Percentiles rank a stretch among this genome's conserved stretches.
These are phyloP conservation scores for Asbolus verrucosus DNA, from an alignment of 1,140 invertebrate species.

Conservation along the genomic window DNA sequence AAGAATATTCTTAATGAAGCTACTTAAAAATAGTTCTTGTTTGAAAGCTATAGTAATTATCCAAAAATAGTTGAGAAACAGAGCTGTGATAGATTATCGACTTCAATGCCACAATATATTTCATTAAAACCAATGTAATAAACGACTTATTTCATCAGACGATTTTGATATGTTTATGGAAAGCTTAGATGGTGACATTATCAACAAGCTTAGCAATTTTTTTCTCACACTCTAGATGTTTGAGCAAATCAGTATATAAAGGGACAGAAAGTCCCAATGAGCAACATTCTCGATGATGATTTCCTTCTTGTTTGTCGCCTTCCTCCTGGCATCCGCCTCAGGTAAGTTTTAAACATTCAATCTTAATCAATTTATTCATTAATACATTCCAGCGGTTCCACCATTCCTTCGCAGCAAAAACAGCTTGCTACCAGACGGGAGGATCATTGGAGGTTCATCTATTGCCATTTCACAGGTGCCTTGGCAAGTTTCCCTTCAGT, in stretches of 20 bases:
- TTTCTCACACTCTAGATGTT: neutral
- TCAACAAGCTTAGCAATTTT: neutral
- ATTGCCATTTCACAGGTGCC: constrained; percentile 63
- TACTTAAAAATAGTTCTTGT: no score
- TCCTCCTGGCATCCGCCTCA: constrained; percentile 9
- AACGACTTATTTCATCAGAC: neutral
- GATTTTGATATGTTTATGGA: no score
- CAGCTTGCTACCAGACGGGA: constrained; percentile 1
- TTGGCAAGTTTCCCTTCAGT: constrained; percentile 70
- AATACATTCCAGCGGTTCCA: constrained; percentile 7
- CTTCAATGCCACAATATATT: no score
- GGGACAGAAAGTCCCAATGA: neutral
- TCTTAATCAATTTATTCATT: neutral
- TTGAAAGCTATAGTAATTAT: no score
- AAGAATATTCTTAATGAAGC: no score
- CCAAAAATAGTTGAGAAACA: no score
- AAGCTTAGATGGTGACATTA: neutral
- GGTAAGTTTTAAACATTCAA: constrained; percentile 9
- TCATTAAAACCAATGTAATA: no score
- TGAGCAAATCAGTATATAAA: neutral
- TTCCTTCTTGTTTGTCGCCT: neutral
- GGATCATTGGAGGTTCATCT: constrained; percentile 22
- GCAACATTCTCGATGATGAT: constrained; percentile 2
- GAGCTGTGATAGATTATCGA: no score
- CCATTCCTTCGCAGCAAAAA: constrained; percentile 4